These are phyloP conservation scores for Holocentrus rufus DNA, from an alignment of 2,797 vertebrate species.

Conservation along the genomic window DNA sequence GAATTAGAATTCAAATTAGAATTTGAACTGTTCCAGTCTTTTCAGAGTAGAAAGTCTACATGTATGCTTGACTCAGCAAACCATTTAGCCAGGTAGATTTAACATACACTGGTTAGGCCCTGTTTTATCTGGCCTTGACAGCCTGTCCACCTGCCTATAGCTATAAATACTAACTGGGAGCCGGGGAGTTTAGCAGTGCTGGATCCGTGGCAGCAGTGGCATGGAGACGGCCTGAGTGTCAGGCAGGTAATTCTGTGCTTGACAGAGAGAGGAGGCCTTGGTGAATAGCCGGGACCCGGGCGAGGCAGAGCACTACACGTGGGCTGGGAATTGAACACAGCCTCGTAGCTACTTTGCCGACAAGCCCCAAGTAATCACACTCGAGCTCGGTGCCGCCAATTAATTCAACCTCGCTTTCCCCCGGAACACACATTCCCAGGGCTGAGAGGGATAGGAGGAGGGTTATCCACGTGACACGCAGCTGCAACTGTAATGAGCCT, in stretches of 20 bases:
- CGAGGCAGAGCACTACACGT: slow-evolving; percentile 71
- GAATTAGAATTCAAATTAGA: no score
- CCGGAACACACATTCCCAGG: slow-evolving; percentile 71
- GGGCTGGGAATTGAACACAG: slow-evolving; percentile 77
- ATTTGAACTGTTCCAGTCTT: no score
- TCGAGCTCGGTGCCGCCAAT: slow-evolving; percentile 78
- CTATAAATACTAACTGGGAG: slow-evolving; percentile 25
- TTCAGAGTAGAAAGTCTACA: neutral
- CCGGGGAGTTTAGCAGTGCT: slow-evolving; percentile 6
- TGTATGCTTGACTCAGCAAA: neutral
- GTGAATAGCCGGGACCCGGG: slow-evolving; percentile 60
- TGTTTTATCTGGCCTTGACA: slow-evolving; percentile 1
- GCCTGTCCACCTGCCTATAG: slow-evolving; percentile 2
- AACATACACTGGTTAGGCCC: neutral
- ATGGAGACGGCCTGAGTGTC: slow-evolving; percentile 32
- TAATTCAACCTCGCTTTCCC: slow-evolving; percentile 81
- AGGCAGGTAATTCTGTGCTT: slow-evolving; percentile 64
- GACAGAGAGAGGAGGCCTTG: slow-evolving; percentile 65
- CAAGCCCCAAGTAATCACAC: slow-evolving; percentile 84
- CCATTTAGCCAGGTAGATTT: neutral
- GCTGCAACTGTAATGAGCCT: slow-evolving; percentile 83
- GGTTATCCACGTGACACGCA: slow-evolving; percentile 79
- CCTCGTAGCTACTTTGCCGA: slow-evolving; percentile 76
- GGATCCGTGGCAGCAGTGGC: slow-evolving; percentile 9
- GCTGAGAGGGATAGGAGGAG: slow-evolving; percentile 69